Conservation (phyloP, 2,113 vertebrate genomes). For the Sinosuthora webbiana region DNA sequence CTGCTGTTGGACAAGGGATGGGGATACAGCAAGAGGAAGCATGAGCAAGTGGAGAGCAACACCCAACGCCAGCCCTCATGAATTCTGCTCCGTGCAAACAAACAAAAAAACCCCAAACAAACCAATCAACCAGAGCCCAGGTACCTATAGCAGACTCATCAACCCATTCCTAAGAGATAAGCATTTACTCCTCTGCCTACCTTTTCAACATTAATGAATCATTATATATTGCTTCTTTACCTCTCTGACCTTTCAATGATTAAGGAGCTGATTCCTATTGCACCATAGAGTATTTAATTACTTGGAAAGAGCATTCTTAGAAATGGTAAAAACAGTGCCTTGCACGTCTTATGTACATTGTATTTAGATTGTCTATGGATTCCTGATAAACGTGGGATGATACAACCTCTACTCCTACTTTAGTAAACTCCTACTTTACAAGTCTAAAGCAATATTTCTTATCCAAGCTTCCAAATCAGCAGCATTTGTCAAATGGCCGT, state of each 20-base stretch:
- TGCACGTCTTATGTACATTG: not conserved
- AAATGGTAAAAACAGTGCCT: not conserved
- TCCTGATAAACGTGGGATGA: slow-evolving; percentile 28
- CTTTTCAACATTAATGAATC: not conserved
- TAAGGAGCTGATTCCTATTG: not conserved
- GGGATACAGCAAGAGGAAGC: not conserved
- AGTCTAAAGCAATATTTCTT: slow-evolving; percentile 7
- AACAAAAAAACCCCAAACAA: not conserved
- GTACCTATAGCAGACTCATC: not conserved
- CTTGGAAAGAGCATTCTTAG: not conserved
- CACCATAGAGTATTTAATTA: not conserved
- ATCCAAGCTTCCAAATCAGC: not conserved
- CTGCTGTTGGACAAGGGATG: accelerated
- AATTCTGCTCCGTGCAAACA: not conserved
- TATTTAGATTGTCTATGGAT: slow-evolving; percentile 36
- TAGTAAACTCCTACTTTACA: slow-evolving; percentile 8
- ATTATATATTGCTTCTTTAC: slow-evolving; percentile 23
- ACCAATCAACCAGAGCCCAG: not conserved
- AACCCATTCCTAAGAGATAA: not conserved
- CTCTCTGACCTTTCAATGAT: not conserved
- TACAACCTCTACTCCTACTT: not conserved
- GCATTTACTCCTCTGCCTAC: not conserved
- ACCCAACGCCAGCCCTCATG: not conserved
- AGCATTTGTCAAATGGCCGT: slow-evolving; percentile 29
- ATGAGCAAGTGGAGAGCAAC: not conserved